Percentiles rank a stretch among this genome's conserved stretches.
These are phyloP conservation scores for Myiagra hebetior DNA, from an alignment of 2,113 vertebrate genomes.

Conservation along the genomic window DNA sequence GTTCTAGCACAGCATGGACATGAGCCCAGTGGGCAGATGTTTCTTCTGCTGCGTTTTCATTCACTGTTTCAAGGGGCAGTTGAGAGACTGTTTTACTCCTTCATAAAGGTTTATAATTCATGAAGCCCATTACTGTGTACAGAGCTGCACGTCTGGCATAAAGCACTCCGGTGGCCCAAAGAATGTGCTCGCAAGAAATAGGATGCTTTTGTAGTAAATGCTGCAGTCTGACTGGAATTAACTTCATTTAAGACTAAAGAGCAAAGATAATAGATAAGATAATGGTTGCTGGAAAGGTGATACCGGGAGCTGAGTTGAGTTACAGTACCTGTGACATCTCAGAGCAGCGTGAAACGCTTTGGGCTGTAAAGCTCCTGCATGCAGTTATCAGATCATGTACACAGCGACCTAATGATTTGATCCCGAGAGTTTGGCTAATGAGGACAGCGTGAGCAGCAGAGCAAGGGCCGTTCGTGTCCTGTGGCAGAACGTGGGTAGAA, in stretches of 20 bases:
- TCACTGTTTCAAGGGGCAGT: slow-evolving; percentile 22
- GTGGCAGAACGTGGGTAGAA: not conserved
- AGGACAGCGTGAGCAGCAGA: not conserved
- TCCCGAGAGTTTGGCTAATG: not conserved
- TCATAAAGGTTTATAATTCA: slow-evolving; percentile 28
- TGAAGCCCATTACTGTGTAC: not conserved
- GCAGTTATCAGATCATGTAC: not conserved
- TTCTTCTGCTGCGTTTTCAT: slow-evolving; percentile 6
- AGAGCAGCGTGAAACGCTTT: not conserved
- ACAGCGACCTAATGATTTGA: not conserved
- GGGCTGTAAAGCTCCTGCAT: not conserved
- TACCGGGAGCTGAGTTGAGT: not conserved
- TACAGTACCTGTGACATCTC: slow-evolving; percentile 4
- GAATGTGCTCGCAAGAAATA: slow-evolving; percentile 3
- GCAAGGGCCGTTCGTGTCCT: not conserved
- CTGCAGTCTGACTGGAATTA: not conserved
- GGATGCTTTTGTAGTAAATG: slow-evolving; percentile 13
- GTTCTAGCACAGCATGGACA: slow-evolving; percentile 19
- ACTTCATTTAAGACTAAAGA: slow-evolving; percentile 26
- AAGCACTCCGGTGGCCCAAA: not conserved
- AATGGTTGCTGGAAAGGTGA: not conserved
- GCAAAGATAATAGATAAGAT: slow-evolving; percentile 25
- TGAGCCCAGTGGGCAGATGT: not conserved
- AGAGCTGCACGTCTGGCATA: slow-evolving; percentile 2
- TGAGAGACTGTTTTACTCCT: slow-evolving; percentile 29